Evolutionary conservation across 2,113 vertebrate species (phyloP).

Genomic region (Ramphastos sulfuratus): DNA sequence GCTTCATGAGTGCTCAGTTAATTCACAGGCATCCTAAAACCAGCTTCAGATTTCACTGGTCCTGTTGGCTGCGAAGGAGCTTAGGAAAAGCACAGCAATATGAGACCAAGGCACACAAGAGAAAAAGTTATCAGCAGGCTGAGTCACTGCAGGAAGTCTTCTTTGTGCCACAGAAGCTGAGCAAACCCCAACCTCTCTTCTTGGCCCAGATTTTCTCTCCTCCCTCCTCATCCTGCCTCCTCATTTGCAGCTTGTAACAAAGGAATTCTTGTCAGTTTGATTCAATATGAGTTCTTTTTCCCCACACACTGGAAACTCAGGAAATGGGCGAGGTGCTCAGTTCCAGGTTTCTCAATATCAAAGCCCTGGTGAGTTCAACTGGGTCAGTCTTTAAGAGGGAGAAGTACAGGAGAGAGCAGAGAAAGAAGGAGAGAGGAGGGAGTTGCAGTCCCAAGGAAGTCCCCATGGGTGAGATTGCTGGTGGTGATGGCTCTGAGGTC

Average conservation of each 20-base stretch:
- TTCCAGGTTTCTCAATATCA: not conserved
- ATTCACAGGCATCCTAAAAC: not conserved
- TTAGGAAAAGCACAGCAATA: not conserved
- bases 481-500: not conserved
- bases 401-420: not conserved
- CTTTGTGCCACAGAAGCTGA: not conserved
- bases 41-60: not conserved
- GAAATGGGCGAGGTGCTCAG: not conserved
- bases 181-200: not conserved
- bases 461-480: not conserved
- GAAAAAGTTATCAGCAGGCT: not conserved
- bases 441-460: not conserved
- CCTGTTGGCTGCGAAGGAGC: not conserved
- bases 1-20: not conserved
- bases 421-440: not conserved
- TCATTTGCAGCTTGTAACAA: not conserved
- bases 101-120: not conserved
- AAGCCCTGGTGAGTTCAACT: not conserved
- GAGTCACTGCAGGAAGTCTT: not conserved
- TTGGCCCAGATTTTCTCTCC: not conserved
- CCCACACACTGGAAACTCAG: rapidly evolving
- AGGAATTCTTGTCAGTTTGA: not conserved
- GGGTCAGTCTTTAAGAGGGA: not conserved
- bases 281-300: not conserved
- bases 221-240: not conserved